phyloP scores from a whole-genome alignment of 2,797 vertebrate genomes.

The Okamejei kenojei region DNA sequence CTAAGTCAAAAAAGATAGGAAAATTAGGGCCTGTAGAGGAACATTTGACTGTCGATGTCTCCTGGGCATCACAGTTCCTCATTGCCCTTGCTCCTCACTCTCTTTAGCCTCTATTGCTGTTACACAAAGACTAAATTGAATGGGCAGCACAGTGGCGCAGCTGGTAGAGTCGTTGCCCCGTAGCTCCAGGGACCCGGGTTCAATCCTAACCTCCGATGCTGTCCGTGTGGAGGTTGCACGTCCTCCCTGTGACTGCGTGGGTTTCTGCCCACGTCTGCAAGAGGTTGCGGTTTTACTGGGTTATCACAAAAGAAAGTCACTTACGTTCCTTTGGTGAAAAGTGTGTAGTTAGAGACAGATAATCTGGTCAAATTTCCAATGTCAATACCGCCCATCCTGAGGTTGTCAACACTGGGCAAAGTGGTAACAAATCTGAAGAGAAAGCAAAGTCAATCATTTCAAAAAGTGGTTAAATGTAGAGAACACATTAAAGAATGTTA shows the following conservation, averaged over 20 bases:
- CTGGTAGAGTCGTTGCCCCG: too few relatives aligned
- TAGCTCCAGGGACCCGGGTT: too few relatives aligned
- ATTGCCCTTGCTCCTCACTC: neutral
- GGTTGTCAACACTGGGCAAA: constrained; percentile 45
- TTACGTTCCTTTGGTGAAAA: constrained; percentile 63
- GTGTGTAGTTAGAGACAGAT: constrained; percentile 55
- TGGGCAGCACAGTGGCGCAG: too few relatives aligned
- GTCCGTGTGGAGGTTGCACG: too few relatives aligned
- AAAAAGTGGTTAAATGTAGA: neutral
- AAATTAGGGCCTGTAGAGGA: neutral
- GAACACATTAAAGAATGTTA: neutral
- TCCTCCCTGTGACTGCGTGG: too few relatives aligned
- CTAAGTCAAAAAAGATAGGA: constrained; percentile 41
- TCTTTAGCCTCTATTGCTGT: neutral
- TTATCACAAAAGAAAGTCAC: constrained; percentile 42
- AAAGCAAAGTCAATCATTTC: neutral
- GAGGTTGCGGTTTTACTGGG: too few relatives aligned
- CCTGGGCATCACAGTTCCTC: neutral
- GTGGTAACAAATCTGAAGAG: constrained; percentile 73
- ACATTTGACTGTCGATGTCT: neutral
- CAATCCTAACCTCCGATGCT: too few relatives aligned
- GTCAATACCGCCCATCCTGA: constrained; percentile 43
- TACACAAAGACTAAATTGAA: neutral
- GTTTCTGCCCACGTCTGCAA: too few relatives aligned
- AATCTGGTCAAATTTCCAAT: constrained; percentile 46